These are phyloP conservation scores for Drosophila sucinea DNA, from an alignment of 1,140 invertebrate genomes.

Conservation along the genomic window DNA sequence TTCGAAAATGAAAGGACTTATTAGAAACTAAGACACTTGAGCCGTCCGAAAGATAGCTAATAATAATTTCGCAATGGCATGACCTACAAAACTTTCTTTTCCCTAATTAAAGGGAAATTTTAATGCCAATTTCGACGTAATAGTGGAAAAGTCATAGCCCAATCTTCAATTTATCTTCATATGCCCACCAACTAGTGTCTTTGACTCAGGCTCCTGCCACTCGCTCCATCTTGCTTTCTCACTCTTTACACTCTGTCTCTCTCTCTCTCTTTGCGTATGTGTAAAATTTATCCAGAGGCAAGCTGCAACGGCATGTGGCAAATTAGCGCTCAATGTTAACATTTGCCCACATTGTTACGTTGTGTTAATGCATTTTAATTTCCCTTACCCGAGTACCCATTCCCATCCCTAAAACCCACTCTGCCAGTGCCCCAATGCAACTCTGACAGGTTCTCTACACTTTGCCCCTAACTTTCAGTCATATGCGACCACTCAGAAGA, in stretches of 20 bases:
- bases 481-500: background rate
- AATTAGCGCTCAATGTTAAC: slow-evolving; percentile 79
- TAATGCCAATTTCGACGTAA: no score
- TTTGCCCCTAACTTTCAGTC: background rate
- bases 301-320: slow-evolving; percentile 58
- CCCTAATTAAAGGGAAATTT: no score
- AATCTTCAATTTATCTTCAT: slow-evolving; percentile 6
- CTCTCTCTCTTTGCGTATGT: background rate
- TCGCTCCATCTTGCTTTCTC: background rate
- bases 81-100: no score
- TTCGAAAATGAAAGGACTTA: no score
- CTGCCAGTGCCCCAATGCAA: background rate
- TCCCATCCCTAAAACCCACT: background rate
- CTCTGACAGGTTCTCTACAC: background rate
- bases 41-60: no score
- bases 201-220: background rate
- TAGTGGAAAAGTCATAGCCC: no score
- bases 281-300: slow-evolving; percentile 13
- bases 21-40: no score
- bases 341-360: slow-evolving; percentile 73
- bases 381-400: slow-evolving; percentile 22
- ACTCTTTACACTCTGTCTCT: background rate
- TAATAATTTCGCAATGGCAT: no score
- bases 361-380: slow-evolving; percentile 80
- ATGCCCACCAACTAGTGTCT: background rate